A percentile compares a stretch with the other conserved stretches of the same genome.
Evolutionary conservation across 2,797 vertebrate genomes (phyloP).

Genomic region (Phaenicophaeus curvirostris): DNA sequence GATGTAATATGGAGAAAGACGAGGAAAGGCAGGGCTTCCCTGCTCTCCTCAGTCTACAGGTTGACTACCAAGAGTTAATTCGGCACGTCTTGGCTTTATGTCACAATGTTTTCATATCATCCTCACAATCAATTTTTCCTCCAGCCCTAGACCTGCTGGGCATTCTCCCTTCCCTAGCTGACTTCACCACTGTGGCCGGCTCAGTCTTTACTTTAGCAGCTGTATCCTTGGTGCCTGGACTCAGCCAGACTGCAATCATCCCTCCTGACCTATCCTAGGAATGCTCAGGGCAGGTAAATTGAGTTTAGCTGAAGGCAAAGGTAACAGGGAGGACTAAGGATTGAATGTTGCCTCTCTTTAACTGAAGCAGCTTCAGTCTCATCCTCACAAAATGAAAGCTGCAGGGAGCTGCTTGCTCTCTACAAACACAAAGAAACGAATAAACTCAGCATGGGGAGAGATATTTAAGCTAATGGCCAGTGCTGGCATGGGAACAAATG

Average conservation of each 20-base stretch:
- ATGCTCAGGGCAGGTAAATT: background rate
- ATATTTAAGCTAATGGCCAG: background rate
- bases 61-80: background rate
- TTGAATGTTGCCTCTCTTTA: background rate
- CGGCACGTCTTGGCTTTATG: background rate
- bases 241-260: background rate
- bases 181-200: accelerated
- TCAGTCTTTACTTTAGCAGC: background rate
- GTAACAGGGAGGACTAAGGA: background rate
- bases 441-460: background rate
- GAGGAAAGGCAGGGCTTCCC: background rate
- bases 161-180: background rate
- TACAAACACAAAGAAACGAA: background rate
- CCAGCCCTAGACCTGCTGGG: background rate
- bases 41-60: background rate
- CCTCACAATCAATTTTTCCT: background rate
- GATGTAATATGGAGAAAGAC: background rate
- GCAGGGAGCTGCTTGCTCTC: background rate
- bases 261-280: background rate
- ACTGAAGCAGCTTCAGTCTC: accelerated
- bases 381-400: background rate
- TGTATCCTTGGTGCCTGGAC: background rate
- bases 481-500: background rate
- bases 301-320: background rate
- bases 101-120: background rate